Evolutionary conservation across 2,797 vertebrate species (phyloP), one percentile per base, ranked within the genome.

Genomic region (Oreochromis mossambicus): DNA sequence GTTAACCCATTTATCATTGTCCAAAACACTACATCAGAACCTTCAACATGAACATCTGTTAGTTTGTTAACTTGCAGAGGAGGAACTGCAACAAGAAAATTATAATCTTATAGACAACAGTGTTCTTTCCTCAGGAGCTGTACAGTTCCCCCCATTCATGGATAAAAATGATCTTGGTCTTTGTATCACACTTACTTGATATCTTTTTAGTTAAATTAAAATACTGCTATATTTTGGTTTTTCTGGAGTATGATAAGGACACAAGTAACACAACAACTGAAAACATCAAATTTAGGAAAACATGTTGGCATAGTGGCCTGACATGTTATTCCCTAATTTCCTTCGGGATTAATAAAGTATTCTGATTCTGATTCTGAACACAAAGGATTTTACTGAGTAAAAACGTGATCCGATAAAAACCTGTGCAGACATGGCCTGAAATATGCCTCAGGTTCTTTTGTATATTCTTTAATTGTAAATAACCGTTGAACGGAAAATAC

Each of bases 271-370:
- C 32, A 36, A 63, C 56, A 61, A 32, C 15, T 58, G 15, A 58
- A 58, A 32, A 10, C 1, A 8, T 58, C 55, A 58, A 36, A 63
- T 36, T 38, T 38, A 66, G n/a, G 34, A 38, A 21, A 66, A 21
- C 11, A 0, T 66, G 34, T 2, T 38, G 32, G 11, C 34, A 5
- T 13, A 38, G 61, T 21, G 6, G 61, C 19, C 34, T 4, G 0
- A 19, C 15, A 32, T 10, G 26, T 15, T 32, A 58, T 26, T 26
- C 26, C 26, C 26, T 26, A 26, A 26, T 26, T 26, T 26, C 26
- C 26, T 26, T 26, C 26, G 26, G 26, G 26, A 26, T 26, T 26
- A 26, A 26, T 26, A 26, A 26, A 26, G 26, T 26, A 26, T 26
- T 26, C 26, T 26, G 26, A 26, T 26, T 26, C 26, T 26, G 26